Conservation (phyloP, 2,113 vertebrate genomes). For the Pseudorasbora parva region DNA sequence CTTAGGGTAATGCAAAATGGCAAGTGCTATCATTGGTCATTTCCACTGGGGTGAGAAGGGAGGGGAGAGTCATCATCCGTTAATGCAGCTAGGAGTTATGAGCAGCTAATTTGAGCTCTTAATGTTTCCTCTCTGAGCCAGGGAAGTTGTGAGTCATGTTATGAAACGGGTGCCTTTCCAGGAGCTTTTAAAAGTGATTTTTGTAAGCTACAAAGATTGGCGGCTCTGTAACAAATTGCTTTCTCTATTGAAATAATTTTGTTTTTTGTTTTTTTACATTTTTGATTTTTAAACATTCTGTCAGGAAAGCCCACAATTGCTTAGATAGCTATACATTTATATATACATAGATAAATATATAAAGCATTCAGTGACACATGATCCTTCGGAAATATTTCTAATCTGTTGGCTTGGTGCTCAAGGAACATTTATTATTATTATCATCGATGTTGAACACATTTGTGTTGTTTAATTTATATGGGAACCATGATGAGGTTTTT, state of each 20-base stretch:
- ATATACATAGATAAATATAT: too few species aligned
- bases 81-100: conserved; percentile 20
- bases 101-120: conserved; percentile 27
- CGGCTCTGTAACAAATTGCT: not conserved
- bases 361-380: not conserved
- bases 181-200: conserved; percentile 10
- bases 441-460: too few species aligned
- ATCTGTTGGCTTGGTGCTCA: not conserved
- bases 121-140: conserved; percentile 2
- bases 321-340: not conserved
- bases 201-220: not conserved
- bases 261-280: too few species aligned
- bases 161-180: not conserved
- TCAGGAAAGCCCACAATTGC: not conserved
- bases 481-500: too few species aligned
- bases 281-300: too few species aligned
- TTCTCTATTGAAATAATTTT: not conserved
- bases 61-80: conserved; percentile 44
- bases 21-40: conserved; percentile 58
- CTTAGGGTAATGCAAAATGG: conserved; percentile 55
- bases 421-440: not conserved
- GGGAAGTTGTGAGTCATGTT: not conserved
- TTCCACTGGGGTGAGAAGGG: conserved; percentile 52
- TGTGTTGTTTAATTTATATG: too few species aligned
- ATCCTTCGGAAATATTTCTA: not conserved